Evolutionary conservation across 2,113 vertebrate genomes (phyloP).

Genomic region (Beaufortia kweichowensis): DNA sequence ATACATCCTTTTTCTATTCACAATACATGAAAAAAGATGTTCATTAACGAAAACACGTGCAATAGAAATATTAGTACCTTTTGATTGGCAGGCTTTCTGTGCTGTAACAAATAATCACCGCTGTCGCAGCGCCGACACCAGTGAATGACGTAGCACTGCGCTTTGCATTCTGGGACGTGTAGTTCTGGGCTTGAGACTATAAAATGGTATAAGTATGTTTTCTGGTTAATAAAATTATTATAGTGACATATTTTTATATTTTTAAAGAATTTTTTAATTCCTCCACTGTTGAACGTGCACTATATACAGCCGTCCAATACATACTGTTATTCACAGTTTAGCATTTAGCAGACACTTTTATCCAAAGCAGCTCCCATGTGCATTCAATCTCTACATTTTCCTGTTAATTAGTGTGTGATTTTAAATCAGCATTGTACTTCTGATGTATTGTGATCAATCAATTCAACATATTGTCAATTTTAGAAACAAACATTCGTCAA

Average conservation of each 20-base stretch:
- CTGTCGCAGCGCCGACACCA: constrained; percentile 28
- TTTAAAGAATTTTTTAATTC: background rate
- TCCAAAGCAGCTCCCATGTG: no score
- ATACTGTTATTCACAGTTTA: no score
- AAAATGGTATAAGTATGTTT: background rate
- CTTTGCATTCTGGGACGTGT: constrained; percentile 58
- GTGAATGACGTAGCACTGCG: constrained; percentile 49
- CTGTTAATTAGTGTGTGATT: no score
- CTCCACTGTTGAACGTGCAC: background rate
- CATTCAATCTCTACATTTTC: no score
- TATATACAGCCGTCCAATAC: no score
- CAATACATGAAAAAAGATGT: background rate
- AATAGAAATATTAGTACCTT: constrained; percentile 25
- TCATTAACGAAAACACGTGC: background rate
- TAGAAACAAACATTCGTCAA: no score
- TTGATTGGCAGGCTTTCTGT: background rate
- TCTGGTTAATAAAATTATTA: background rate
- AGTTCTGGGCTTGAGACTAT: constrained; percentile 40
- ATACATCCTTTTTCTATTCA: background rate
- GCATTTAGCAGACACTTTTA: no score
- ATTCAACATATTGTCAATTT: no score
- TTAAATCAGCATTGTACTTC: no score
- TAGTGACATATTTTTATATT: background rate
- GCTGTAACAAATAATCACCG: constrained; percentile 1
- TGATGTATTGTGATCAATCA: no score